Base-by-base conservation (phyloP, 2,888 invertebrate species). In the Parochlus steinenii region DNA sequence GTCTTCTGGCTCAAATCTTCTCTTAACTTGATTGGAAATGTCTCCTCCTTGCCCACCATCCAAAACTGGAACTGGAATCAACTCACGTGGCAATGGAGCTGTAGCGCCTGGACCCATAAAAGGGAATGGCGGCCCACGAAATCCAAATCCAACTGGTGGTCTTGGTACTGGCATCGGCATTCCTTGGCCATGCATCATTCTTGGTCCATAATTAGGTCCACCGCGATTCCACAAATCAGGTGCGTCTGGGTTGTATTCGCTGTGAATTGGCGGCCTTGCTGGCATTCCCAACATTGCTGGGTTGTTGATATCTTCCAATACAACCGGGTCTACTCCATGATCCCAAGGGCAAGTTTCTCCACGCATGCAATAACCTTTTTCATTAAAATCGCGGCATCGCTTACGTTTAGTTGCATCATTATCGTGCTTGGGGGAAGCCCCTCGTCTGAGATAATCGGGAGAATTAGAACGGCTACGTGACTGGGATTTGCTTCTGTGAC, bases 321-420 rank as follows among this genome's bases (percentile, higher is more conserved):
- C 87, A 0, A 98, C 86, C 0, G 97, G 95, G 58, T 97, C 95
- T 1, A 75, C 69, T 5, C 97, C 97, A 63, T 98, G 97, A 62
- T 97, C 95, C 67, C 76, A 98, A 5, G 85, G 87, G 55, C 98
- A 98, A 40, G 89, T 71, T 56, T 97, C 97, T 1, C 97, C 97
- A 4, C 86, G 71, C 74, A 95, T 87, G 57, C 98, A 98, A 55
- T 81, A 89, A 2, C 92, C 92, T 50, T 86, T 86, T 55, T 90
- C 89, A 52, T 92, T 90, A 49, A 85, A 92, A 58, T 92, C 92
- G 34, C 86, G 64, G 54, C 89, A 89, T 19, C 86, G 65, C 34
- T 77, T 67, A 45, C 85, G 65, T 30, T 74, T 66, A 47, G 74
- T 75, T 3, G 27, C 34, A 12, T 14, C 7, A 4, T 17, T 20